Percentiles rank a stretch among this genome's conserved stretches.
Evolutionary conservation across 35 echinoderm and acorn worm species (phyloP).

Genomic region (Eucidaris tribuloides): DNA sequence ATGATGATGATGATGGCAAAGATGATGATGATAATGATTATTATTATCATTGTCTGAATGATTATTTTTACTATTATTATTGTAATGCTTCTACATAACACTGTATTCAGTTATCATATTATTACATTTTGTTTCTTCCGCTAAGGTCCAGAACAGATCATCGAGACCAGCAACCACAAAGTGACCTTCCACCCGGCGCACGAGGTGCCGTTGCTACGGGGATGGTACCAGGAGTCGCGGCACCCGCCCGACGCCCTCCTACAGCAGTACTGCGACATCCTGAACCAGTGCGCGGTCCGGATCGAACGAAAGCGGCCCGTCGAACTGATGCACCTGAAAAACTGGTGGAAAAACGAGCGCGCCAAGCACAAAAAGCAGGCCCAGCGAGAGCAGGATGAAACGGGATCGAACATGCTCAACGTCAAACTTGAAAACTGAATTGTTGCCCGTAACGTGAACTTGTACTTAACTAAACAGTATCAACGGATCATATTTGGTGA

Average conservation of each 20-base stretch:
- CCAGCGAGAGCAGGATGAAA: too few relatives aligned
- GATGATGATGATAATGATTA: too few relatives aligned
- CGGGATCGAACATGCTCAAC: too few relatives aligned
- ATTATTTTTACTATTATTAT: too few relatives aligned
- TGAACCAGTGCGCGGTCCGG: neutral
- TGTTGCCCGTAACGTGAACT: too few relatives aligned
- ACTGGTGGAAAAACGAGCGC: slow-evolving; percentile 43
- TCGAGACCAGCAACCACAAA: neutral
- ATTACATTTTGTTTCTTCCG: neutral
- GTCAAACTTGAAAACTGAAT: too few relatives aligned
- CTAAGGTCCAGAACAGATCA: slow-evolving; percentile 1
- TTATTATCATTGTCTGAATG: too few relatives aligned
- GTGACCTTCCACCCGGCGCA: slow-evolving; percentile 14
- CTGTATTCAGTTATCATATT: too few relatives aligned
- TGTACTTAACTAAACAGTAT: too few relatives aligned
- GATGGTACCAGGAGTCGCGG: neutral
- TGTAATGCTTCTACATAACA: too few relatives aligned
- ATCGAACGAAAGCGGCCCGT: neutral
- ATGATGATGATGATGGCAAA: too few relatives aligned
- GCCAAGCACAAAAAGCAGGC: slow-evolving; percentile 13
- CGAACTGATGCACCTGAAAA: slow-evolving; percentile 13
- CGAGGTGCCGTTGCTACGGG: slow-evolving; percentile 18
- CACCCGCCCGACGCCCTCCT: slow-evolving; percentile 7
- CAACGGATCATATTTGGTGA: too few relatives aligned
- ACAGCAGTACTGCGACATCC: slow-evolving; percentile 17